Evolutionary conservation across 2,888 invertebrate genomes (phyloP), one percentile per base, ranked within the genome.

Genomic region (Zeuzera pyrina): DNA sequence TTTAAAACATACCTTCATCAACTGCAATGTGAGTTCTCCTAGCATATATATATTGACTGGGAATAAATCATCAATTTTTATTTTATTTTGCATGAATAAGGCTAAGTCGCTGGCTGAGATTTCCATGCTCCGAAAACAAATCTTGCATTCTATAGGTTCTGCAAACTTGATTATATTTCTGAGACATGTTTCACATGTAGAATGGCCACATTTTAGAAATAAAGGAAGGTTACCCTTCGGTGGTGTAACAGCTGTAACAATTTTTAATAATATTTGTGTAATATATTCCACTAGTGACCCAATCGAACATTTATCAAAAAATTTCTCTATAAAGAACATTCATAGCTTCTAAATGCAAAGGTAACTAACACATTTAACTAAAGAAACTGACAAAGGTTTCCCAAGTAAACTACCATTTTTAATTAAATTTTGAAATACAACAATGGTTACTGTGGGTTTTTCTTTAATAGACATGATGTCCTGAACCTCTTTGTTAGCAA

Each of bases 111-210:
- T 36, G 3, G 47, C 19, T 15, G 46, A 47, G 6, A 72, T 29
- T 21, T 67, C 45, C 47, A 77, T 70, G 22, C 62, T 46, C 4
- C 57, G 47, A 5, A 66, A 55, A 55, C 88, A 88, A 34, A 81
- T 50, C 41, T 69, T 69, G 49, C 88, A 88, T 28, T 67, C 62
- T 23, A 86, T 64, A 0, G 76, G 77, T 40, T 81, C 83, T 12
- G 46, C 39, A 44, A 70, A 73, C 42, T 60, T 68, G 0, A 66
- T 38, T 13, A 69, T 57, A 36, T 62, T 69, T 21, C 54, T 65
- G 8, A 88, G 56, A 54, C 92, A 92, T 29, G 71, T 83, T 43
- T 89, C 88, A 47, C 92, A 92, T 47, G 88, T 76, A 2, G 87
- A 78, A 58, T 92, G 92, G 1, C 88, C 88, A 52, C 92, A 92